These are phyloP conservation scores for Lissocephala sabroskyi DNA, from an alignment of 2,888 invertebrate genomes.

Conservation along the genomic window DNA sequence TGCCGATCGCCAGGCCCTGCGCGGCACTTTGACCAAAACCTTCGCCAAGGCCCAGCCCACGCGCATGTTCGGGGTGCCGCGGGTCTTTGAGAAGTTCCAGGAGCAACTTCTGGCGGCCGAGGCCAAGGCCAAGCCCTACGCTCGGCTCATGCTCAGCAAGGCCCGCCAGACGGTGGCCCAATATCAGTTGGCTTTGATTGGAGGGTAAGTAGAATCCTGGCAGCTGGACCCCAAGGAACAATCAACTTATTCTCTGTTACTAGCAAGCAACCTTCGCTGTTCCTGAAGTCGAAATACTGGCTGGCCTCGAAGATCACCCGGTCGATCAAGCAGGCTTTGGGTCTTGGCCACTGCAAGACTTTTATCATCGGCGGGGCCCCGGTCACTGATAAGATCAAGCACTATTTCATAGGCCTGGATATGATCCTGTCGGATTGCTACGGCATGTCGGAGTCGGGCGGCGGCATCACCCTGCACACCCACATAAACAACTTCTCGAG, in stretches of 20 bases:
- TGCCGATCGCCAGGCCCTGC: slow-evolving; percentile 90
- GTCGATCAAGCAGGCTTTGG: slow-evolving; percentile 83
- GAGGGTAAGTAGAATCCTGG: slow-evolving; percentile 74
- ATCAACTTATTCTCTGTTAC: neutral
- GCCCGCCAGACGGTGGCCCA: slow-evolving; percentile 78
- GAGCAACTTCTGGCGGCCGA: slow-evolving; percentile 86
- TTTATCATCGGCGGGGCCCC: slow-evolving; percentile 89
- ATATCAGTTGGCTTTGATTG: slow-evolving; percentile 76
- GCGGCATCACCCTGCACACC: slow-evolving; percentile 76
- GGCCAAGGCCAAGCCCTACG: slow-evolving; percentile 78
- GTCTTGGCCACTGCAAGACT: slow-evolving; percentile 80
- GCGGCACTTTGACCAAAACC: slow-evolving; percentile 83
- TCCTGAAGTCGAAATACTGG: slow-evolving; percentile 47
- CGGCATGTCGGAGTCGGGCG: slow-evolving; percentile 93
- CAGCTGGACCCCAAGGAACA: neutral
- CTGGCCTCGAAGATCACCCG: slow-evolving; percentile 77
- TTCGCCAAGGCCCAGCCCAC: slow-evolving; percentile 85
- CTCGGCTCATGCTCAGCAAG: slow-evolving; percentile 79
- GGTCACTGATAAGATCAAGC: slow-evolving; percentile 83
- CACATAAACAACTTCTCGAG: slow-evolving; percentile 75
- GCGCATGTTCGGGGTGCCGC: slow-evolving; percentile 87
- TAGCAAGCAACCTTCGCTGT: slow-evolving; percentile 31
- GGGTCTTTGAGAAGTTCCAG: slow-evolving; percentile 94
- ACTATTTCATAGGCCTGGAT: slow-evolving; percentile 88
- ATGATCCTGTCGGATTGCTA: slow-evolving; percentile 86